Evolutionary conservation across 37 sponge, comb jelly and placozoan genomes (phyloP), one percentile per base, ranked within the genome.

Genomic region (Geodia barretti): DNA sequence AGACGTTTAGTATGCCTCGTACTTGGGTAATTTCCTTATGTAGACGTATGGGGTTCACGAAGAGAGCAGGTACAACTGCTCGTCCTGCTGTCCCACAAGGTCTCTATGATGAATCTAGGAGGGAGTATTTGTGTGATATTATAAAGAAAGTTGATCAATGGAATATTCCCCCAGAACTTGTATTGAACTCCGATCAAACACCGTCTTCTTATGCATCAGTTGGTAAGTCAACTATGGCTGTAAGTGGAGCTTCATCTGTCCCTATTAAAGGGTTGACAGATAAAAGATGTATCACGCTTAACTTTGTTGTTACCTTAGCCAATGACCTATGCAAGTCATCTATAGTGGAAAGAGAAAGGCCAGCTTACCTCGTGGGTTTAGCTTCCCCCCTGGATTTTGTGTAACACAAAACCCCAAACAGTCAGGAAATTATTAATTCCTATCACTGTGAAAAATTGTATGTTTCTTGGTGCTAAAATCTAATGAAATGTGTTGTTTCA

Each of bases 1-100:
- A 20, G 8, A 79, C 30, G 25, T 79, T 78, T 64, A n/a, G 28
- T 39, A 79, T 86, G 80, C 76, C 87, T 33, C 74, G 75, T 25
- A 39, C 75, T 30, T 86, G 80, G 87, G 75, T 86, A n/a, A 80
- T 79, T n/a, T 86, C 87, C 23, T 34, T 86, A 3, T 86, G 79
- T 63, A 72, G 80, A 74, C 38, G 87, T 8, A 79, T 86, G 80
- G 75, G 75, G 42, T 72, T 39, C 41, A 78, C 74, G 14, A 78
- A 35, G 38, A 60, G 75, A 73, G 61, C 32, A 34, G 80, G 75
- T 29, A 79, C 80, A 24, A 86, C 80, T 17, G 25, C 80, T 38
- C 75, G 80, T 39, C 87, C 87, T 47, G 75, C 80, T 34, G 79
- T 79, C 4, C 87, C 87, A 26, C 28, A n/a, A n/a, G n/a, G n/a